Conservation (phyloP, 2,797 vertebrate genomes). For the Microchirus variegatus region DNA sequence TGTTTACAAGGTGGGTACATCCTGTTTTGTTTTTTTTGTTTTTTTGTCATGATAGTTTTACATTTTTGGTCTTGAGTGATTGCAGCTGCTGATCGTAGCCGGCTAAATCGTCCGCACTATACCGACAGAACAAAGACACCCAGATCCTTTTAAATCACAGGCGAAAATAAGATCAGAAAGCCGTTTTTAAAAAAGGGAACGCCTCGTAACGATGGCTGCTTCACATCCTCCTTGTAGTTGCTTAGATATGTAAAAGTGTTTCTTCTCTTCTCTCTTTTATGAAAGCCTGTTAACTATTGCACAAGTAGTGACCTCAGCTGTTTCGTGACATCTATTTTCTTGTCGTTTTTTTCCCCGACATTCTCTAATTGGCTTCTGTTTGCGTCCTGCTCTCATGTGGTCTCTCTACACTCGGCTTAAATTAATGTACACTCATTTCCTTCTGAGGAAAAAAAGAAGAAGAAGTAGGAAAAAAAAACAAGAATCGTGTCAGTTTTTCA, state of each 20-base stretch:
- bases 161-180: slow-evolving; percentile 52
- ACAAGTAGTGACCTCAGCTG: slow-evolving; percentile 71
- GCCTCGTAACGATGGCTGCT: slow-evolving; percentile 47
- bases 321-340: slow-evolving; percentile 78
- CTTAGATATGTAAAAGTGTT: slow-evolving; percentile 68
- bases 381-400: slow-evolving; percentile 77
- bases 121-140: slow-evolving; percentile 67
- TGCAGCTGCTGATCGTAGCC: slow-evolving; percentile 48
- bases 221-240: slow-evolving; percentile 72
- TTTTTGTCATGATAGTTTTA: background rate
- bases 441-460: slow-evolving; percentile 14
- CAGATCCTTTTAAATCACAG: slow-evolving; percentile 62
- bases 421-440: slow-evolving; percentile 45
- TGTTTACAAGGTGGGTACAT: background rate
- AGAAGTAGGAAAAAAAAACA: background rate
- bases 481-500: slow-evolving; percentile 31
- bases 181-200: slow-evolving; percentile 60
- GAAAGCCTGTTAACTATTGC: slow-evolving; percentile 76
- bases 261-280: slow-evolving; percentile 66
- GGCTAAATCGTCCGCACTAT: slow-evolving; percentile 44
- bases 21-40: too few relatives aligned
- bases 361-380: slow-evolving; percentile 80
- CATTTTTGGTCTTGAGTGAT: slow-evolving; percentile 20
- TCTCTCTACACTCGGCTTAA: slow-evolving; percentile 56
- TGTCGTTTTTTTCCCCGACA: slow-evolving; percentile 55